Evolutionary conservation across 2,113 vertebrate species (phyloP).

Genomic region (Lathamus discolor): DNA sequence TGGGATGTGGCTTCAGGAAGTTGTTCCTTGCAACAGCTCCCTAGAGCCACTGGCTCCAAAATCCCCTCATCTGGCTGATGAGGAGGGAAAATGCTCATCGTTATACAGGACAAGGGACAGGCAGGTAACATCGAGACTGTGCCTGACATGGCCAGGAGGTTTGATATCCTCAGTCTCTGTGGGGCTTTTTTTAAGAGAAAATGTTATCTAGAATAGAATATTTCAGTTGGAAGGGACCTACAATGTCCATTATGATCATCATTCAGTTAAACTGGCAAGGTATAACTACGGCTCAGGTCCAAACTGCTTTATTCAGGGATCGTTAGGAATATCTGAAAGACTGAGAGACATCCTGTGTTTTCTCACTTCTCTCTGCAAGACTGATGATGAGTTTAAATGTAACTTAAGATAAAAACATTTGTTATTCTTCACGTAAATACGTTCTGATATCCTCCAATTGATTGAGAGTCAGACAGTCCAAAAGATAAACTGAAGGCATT

Average conservation of each 20-base stretch:
- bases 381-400: conserved; percentile 25
- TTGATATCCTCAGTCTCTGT: not conserved
- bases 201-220: not conserved
- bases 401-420: conserved; percentile 25
- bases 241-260: not conserved
- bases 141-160: not conserved
- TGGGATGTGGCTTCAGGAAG: not conserved
- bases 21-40: not conserved
- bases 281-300: not conserved
- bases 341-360: not conserved
- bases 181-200: not conserved
- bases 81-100: not conserved
- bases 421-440: conserved; percentile 29
- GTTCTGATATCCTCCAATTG: conserved; percentile 2
- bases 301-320: not conserved
- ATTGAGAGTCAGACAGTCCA: conserved; percentile 9
- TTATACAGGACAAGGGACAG: not conserved
- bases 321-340: not conserved
- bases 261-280: not conserved
- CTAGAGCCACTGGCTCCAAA: not conserved
- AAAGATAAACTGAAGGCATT: conserved; percentile 16
- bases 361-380: not conserved
- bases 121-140: not conserved
- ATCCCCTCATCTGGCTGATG: not conserved
- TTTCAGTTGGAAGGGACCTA: not conserved